A percentile compares a stretch with the other conserved stretches of the same genome.
Conservation (phyloP, 2,113 vertebrate genomes). For the Heptranchias perlo region DNA sequence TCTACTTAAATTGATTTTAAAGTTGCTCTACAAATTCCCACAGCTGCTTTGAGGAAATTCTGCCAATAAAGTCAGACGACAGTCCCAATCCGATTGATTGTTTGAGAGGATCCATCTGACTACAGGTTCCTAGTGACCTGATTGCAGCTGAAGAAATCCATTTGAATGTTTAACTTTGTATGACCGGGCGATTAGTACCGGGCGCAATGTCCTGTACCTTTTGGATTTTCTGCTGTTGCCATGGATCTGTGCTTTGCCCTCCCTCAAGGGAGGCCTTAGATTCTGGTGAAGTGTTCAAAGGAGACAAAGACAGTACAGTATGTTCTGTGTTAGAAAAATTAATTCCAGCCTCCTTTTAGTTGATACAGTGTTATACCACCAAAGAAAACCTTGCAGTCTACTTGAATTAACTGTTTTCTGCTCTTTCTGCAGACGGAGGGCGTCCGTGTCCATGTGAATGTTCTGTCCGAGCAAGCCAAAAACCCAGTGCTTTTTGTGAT, state of each 20-base stretch:
- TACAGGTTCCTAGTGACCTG: neutral
- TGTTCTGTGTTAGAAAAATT: neutral
- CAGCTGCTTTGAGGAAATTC: neutral
- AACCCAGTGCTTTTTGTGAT: slow-evolving; percentile 83
- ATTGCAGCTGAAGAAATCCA: neutral
- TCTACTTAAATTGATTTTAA: neutral
- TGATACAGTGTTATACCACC: neutral
- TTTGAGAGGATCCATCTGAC: neutral
- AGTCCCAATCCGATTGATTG: neutral
- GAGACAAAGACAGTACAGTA: neutral
- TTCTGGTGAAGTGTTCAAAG: neutral
- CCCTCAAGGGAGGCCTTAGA: neutral
- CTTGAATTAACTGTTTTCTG: neutral
- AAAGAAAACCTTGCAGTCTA: neutral
- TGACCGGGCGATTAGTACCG: neutral
- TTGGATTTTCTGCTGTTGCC: neutral
- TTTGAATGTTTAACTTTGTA: neutral
- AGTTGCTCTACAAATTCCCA: neutral
- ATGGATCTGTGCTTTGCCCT: neutral
- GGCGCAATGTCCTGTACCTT: neutral
- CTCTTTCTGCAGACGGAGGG: slow-evolving; percentile 73
- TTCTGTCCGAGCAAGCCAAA: slow-evolving; percentile 64
- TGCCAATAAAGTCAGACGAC: neutral
- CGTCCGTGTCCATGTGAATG: slow-evolving; percentile 80
- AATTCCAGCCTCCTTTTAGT: neutral